Evolutionary conservation across 92 coral and sea anemone species (phyloP), one percentile per base, ranked within the genome.

Genomic region (Parazoanthus atlanticus): DNA sequence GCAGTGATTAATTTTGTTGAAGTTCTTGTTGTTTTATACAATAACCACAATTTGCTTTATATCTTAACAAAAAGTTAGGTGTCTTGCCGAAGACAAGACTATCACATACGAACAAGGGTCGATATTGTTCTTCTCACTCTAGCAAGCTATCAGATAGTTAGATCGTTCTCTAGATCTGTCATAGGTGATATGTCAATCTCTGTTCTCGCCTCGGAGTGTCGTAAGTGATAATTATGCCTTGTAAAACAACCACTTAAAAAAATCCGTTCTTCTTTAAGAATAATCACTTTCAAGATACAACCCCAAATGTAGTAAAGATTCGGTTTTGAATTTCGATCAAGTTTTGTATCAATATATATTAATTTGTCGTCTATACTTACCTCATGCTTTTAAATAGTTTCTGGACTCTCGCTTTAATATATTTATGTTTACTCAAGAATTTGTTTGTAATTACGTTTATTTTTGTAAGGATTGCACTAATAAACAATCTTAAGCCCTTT

Each of bases 61-160:
- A 52, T 61, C 30, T 52, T 76, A 47, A 86, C 31, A 65, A 66
- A 82, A 73, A 65, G 65, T 61, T 88, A 72, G 43, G 84, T 64
- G 41, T 25, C 77, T 43, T 19, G 36, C 74, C 23, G 64, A n/a
- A 41, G 29, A 36, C 29, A 75, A 34, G n/a, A 33, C 52, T 75
- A 12, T 36, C 38, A 23, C 26, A 34, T 8, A 8, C 0, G 76
- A 30, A 2, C 73, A 29, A 71, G 9, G 76, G 4, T 36, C 29
- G 43, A 75, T 75, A 75, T 75, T 75, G 79, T 47, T 31, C 31
- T 21, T 74, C 40, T 15, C 49, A 36, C 49, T 75, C 49, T 36
- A 36, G 26, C 52, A 16, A 52, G 38, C 38, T 36, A 36, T 36
- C 38, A 36, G 38, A 74, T 33, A 75, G 31, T 36, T 34, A 6